Conservation (phyloP, 2,797 vertebrate genomes). For the Catostomus latipinnis region DNA sequence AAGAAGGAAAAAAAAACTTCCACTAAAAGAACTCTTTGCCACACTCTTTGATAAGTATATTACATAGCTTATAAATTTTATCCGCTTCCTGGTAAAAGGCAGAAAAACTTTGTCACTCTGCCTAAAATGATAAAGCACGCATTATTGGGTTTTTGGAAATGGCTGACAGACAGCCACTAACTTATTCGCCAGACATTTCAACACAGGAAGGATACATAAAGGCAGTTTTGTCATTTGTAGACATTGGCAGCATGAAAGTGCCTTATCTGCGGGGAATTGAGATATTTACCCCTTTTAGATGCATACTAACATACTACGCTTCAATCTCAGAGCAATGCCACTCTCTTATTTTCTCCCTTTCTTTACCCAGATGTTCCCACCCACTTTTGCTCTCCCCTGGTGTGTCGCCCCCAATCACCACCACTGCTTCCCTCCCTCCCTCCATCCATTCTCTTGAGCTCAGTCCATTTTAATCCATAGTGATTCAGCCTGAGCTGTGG, state of each 20-base stretch:
- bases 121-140: neutral
- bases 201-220: neutral
- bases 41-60: neutral
- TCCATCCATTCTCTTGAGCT: constrained; percentile 17
- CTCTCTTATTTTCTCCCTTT: constrained; percentile 10
- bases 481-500: neutral
- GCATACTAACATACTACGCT: constrained; percentile 5
- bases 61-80: constrained; percentile 11
- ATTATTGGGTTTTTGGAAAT: constrained; percentile 21
- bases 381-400: constrained; percentile 26
- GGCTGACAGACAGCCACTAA: neutral
- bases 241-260: neutral
- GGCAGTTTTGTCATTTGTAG: constrained; percentile 10
- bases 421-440: neutral
- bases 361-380: constrained; percentile 34
- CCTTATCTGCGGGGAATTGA: constrained; percentile 1
- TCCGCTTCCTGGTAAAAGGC: constrained; percentile 19
- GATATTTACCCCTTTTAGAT: constrained; percentile 25
- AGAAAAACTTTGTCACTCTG: constrained; percentile 20
- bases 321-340: constrained; percentile 54
- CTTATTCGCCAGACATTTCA: constrained; percentile 22
- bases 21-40: neutral
- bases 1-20: neutral
- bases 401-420: neutral
- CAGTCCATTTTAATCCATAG: constrained; percentile 5